Evolutionary conservation across 2,888 invertebrate genomes (phyloP).

Genomic region (Ormia ochracea): DNA sequence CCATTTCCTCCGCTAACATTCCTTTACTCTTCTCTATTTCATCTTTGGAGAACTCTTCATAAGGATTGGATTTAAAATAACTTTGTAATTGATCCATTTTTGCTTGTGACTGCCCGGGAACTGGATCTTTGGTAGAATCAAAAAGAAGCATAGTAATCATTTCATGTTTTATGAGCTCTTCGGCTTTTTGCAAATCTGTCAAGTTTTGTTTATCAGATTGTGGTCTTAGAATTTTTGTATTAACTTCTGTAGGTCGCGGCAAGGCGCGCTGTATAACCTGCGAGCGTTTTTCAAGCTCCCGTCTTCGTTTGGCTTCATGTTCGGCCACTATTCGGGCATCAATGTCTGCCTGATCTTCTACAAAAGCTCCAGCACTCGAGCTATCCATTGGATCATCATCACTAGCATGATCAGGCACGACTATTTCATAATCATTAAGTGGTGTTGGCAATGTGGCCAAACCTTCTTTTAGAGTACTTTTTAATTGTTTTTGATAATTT

Average conservation of each 20-base stretch:
- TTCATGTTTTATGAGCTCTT: constrained; percentile 96
- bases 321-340: constrained; percentile 85
- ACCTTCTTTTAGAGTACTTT: constrained; percentile 86
- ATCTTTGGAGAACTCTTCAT: constrained; percentile 83
- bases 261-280: constrained; percentile 90
- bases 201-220: constrained; percentile 86
- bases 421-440: constrained; percentile 98
- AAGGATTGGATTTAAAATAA: constrained; percentile 91
- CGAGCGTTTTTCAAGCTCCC: constrained; percentile 84
- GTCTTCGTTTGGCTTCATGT: constrained; percentile 81
- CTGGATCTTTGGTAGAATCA: constrained; percentile 89
- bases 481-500: constrained; percentile 84
- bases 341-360: constrained; percentile 92
- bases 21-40: constrained; percentile 83
- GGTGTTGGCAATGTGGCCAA: constrained; percentile 91
- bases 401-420: constrained; percentile 92
- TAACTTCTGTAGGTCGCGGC: constrained; percentile 91
- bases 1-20: constrained; percentile 89
- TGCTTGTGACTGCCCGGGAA: constrained; percentile 75
- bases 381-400: constrained; percentile 75
- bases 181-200: constrained; percentile 93
- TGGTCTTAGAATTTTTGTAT: constrained; percentile 87
- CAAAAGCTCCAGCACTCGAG: constrained; percentile 75
- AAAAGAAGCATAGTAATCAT: constrained; percentile 97
- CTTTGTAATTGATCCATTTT: constrained; percentile 82